These are phyloP conservation scores for Isichthys henryi DNA, from an alignment of 2,113 vertebrate genomes.

Conservation along the genomic window DNA sequence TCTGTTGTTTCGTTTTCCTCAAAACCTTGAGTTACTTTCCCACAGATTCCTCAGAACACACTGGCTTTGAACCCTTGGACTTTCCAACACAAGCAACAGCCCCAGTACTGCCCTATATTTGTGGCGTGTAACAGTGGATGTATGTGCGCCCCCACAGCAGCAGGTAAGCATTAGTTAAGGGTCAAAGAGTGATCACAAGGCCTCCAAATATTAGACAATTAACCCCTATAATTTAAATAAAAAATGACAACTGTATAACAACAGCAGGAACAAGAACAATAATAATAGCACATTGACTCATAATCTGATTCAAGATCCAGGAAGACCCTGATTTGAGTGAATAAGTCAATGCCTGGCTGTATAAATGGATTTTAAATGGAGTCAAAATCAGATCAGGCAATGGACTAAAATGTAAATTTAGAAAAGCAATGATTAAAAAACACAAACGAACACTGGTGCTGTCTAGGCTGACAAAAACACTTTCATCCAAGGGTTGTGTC, in stretches of 20 bases:
- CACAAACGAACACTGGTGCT: not conserved
- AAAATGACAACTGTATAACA: not conserved
- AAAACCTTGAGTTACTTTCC: not conserved
- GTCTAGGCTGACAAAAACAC: not conserved
- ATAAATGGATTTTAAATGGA: not conserved
- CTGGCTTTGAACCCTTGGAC: not conserved
- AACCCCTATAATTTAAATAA: not conserved
- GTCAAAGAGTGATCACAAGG: not conserved
- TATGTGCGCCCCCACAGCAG: not conserved
- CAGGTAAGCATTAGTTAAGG: not conserved
- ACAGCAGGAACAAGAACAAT: not conserved
- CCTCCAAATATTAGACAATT: not conserved
- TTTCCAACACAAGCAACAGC: not conserved
- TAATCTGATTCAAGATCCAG: not conserved
- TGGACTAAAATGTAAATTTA: not conserved
- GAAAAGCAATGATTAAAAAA: not conserved
- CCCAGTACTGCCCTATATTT: not conserved
- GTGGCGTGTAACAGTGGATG: not conserved
- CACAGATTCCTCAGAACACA: not conserved
- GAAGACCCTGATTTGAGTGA: not conserved
- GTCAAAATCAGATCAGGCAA: not conserved
- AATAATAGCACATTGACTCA: not conserved
- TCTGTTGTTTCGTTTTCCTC: not conserved
- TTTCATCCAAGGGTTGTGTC: not conserved
- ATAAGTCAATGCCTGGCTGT: not conserved